phyloP scores from a whole-genome alignment of 1,140 invertebrate genomes.

The Listronotus bonariensis region DNA sequence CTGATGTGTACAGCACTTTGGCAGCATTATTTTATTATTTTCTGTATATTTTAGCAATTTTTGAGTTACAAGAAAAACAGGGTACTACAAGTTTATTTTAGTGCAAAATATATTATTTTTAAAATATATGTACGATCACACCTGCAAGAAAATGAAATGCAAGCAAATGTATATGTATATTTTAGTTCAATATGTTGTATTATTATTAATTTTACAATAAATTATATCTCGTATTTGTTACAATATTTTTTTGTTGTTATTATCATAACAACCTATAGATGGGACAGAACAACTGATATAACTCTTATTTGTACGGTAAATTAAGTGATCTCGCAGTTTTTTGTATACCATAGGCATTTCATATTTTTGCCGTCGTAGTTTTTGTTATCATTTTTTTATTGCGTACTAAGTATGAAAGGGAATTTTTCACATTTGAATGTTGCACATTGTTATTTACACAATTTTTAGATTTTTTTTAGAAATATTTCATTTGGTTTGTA shows the following conservation, averaged over 20 bases:
- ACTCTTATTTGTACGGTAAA: too few relatives aligned
- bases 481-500: neutral
- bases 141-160: too few relatives aligned
- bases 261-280: too few relatives aligned
- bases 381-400: neutral
- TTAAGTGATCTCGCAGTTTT: too few relatives aligned
- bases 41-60: neutral
- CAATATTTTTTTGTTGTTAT: too few relatives aligned
- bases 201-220: too few relatives aligned
- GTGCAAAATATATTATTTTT: neutral
- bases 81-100: constrained; percentile 22
- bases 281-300: too few relatives aligned
- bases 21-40: constrained; percentile 37
- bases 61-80: constrained; percentile 25
- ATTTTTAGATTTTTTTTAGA: constrained; percentile 28
- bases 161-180: too few relatives aligned
- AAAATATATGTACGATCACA: neutral
- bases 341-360: too few relatives aligned
- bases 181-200: neutral
- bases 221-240: too few relatives aligned
- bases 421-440: constrained; percentile 46
- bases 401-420: constrained; percentile 11
- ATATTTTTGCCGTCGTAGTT: neutral
- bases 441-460: constrained; percentile 52
- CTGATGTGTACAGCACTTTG: too few relatives aligned